Evolutionary conservation across 1,140 invertebrate genomes (phyloP).

Genomic region (Lordiphosa clarofinis): DNA sequence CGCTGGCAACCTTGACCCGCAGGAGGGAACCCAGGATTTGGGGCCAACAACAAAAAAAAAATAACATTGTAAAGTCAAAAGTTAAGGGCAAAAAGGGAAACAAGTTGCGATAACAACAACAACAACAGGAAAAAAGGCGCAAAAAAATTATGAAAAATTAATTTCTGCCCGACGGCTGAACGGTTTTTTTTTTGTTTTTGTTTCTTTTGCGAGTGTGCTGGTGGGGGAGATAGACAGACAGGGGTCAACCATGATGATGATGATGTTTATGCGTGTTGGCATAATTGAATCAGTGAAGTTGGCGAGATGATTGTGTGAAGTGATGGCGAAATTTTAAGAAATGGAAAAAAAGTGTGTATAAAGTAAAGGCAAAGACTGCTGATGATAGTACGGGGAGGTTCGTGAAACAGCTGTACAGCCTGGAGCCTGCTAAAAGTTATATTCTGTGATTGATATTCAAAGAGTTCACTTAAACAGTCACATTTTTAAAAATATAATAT

Average conservation of each 20-base stretch:
- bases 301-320: neutral
- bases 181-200: conserved; percentile 32
- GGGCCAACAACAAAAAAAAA: neutral
- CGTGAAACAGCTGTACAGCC: no score
- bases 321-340: no score
- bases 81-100: conserved; percentile 34
- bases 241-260: conserved; percentile 16
- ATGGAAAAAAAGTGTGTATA: no score
- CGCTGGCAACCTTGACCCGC: conserved; percentile 62
- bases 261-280: conserved; percentile 25
- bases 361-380: no score
- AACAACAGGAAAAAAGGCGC: conserved; percentile 50
- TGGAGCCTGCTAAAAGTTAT: no score
- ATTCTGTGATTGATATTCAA: no score
- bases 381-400: no score
- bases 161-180: conserved; percentile 73
- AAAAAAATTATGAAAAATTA: conserved; percentile 79
- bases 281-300: conserved; percentile 14
- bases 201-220: conserved; percentile 4
- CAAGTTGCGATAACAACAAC: conserved; percentile 71
- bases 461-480: no score
- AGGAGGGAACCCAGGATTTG: conserved; percentile 33
- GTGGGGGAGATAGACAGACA: conserved; percentile 51
- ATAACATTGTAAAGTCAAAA: conserved; percentile 47
- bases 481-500: no score